A percentile compares a stretch with the other conserved stretches of the same genome.
Evolutionary conservation across 2,113 vertebrate species (phyloP).

Genomic region (Ellobius talpinus): DNA sequence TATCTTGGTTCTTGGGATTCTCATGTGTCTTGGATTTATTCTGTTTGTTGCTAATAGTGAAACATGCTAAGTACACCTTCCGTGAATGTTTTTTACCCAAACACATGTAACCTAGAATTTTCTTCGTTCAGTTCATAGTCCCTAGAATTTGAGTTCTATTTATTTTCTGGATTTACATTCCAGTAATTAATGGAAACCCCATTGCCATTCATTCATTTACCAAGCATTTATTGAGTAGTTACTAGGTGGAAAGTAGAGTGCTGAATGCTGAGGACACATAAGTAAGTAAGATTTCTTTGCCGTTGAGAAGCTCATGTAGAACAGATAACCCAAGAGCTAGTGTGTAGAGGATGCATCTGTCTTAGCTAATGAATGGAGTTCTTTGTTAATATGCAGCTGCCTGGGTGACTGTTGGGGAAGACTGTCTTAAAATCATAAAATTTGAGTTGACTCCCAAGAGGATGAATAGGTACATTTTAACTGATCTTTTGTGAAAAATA

Average conservation of each 20-base stretch:
- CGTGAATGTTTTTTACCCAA: not conserved
- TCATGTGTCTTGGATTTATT: not conserved
- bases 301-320: not conserved
- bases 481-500: not conserved
- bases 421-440: not conserved
- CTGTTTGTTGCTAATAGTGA: not conserved
- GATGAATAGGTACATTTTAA: not conserved
- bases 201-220: not conserved
- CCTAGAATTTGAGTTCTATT: not conserved
- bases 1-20: not conserved
- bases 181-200: not conserved
- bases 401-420: not conserved
- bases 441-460: not conserved
- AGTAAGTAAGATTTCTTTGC: not conserved
- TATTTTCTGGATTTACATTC: not conserved
- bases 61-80: not conserved
- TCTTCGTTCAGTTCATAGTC: not conserved
- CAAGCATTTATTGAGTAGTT: conserved; percentile 2
- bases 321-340: not conserved
- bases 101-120: not conserved
- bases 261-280: not conserved
- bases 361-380: not conserved
- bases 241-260: not conserved
- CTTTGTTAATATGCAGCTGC: not conserved
- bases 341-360: not conserved